Conservation (phyloP, 2,113 vertebrate species). For the Leptosomus discolor region DNA sequence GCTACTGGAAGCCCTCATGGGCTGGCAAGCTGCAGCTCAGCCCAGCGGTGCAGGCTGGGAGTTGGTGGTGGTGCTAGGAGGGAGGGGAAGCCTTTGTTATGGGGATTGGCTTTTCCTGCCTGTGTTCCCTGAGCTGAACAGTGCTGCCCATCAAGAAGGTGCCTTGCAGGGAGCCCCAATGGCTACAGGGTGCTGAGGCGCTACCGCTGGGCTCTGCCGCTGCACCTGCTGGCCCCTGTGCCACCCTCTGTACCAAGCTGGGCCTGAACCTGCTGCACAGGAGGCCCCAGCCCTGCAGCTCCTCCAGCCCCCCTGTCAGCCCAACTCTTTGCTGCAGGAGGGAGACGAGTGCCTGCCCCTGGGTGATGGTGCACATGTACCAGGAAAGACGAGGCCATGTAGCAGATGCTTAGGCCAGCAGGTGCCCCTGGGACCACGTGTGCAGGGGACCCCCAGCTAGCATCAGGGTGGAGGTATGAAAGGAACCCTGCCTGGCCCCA, state of each 20-base stretch:
- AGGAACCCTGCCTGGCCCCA: neutral
- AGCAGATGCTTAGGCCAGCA: neutral
- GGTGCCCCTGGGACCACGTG: accelerated
- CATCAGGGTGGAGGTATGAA: neutral
- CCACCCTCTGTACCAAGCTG: neutral
- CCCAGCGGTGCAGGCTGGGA: accelerated
- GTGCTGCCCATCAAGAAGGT: neutral
- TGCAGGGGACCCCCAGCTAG: neutral
- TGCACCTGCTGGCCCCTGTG: neutral
- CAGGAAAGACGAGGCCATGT: neutral
- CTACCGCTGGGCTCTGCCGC: neutral
- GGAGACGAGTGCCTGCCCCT: accelerated
- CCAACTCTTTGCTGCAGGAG: neutral
- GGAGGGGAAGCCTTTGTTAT: neutral
- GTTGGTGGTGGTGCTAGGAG: neutral
- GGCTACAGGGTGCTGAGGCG: neutral
- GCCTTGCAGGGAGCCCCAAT: neutral
- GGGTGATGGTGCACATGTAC: accelerated
- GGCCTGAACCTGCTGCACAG: neutral
- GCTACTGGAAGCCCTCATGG: neutral
- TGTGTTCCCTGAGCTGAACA: neutral
- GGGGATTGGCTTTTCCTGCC: accelerated
- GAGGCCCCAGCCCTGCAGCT: neutral
- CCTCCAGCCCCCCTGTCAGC: neutral
- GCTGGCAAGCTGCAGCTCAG: neutral